Conservation (phyloP, 2,888 invertebrate genomes). For the Endomychus coccineus region DNA sequence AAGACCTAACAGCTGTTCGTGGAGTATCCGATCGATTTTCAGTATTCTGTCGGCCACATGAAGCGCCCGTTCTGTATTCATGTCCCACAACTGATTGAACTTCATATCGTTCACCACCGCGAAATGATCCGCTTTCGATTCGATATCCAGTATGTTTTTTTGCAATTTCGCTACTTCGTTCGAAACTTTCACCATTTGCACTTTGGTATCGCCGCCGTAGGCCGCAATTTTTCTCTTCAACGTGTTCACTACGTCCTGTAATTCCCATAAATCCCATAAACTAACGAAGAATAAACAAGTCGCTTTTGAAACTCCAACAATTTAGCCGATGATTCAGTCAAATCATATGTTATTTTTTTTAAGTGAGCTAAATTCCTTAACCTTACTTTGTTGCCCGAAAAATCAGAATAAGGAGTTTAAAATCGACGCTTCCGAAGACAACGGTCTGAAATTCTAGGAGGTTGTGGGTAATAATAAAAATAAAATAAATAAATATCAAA, state of each 20-base stretch:
- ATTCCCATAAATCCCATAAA: too few relatives aligned
- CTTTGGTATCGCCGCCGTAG: constrained; percentile 54
- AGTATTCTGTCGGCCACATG: constrained; percentile 49
- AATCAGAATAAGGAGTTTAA: too few relatives aligned
- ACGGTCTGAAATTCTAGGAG: too few relatives aligned
- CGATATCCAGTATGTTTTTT: constrained; percentile 58
- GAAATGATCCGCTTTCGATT: constrained; percentile 63
- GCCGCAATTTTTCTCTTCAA: constrained; percentile 59
- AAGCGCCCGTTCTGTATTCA: constrained; percentile 50
- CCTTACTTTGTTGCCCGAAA: too few relatives aligned
- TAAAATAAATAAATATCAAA: too few relatives aligned
- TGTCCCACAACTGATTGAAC: constrained; percentile 53
- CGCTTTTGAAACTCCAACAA: too few relatives aligned
- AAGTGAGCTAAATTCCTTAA: too few relatives aligned
- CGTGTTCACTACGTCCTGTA: constrained; percentile 62
- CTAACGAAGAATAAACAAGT: too few relatives aligned
- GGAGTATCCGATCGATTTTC: constrained; percentile 52
- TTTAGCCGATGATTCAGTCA: too few relatives aligned
- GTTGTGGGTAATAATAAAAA: too few relatives aligned
- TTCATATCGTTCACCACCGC: constrained; percentile 57
- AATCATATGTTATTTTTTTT: too few relatives aligned
- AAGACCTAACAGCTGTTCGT: constrained; percentile 55
- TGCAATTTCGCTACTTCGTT: constrained; percentile 61
- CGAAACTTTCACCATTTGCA: constrained; percentile 60
- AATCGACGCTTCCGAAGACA: too few relatives aligned